Base-by-base conservation (phyloP, 2,113 vertebrate species). In the Tragelaphus scriptus region DNA sequence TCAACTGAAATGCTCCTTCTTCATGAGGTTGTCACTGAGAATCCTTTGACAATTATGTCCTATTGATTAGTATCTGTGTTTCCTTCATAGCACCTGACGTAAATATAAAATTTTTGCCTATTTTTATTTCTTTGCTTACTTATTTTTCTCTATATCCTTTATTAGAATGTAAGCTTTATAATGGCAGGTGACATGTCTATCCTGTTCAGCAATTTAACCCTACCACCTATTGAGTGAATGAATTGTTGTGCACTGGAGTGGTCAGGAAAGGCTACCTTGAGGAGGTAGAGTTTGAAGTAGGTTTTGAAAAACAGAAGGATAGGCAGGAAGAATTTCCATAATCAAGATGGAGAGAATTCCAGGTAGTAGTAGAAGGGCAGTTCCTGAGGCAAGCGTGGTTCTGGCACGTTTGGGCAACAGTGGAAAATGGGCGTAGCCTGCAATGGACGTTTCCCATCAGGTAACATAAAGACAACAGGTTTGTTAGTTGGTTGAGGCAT, bases 311-410 rank as follows among this genome's bases (percentile, higher is more conserved):
- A 82, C 91, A 44, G n/a, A 94, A 90, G 2, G 6, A 80, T 30
- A 36, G 25, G 63, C 26, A 84, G 63, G 28, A 81, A 81, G 47
- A 19, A 90, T 81, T 97, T 85, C 95, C 9, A 80, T 71, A 87
- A 90, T 97, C 75, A 88, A 94, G 61, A 86, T 28, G 63, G 13
- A 94, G 49, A 96, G 5, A 88, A 94, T 91, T 97, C n/a, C 7
- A 44, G 32, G 58, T 44, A 87, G 51, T 71, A 49, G 51, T 80
- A 59, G 40, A 51, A 92, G n/a, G 59, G 30, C 71, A 92, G 30
- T 51, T 95, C 23, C 88, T 40, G 65, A 95, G 71, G 8, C 32
- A 92, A 53, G 32, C 6, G 32, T 77, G 21, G 15, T 63, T 92
- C 28, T 90, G 40, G 71, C 49, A 77, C 85, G 85, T 88, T 88